phyloP scores from a whole-genome alignment of 2,113 vertebrate genomes.

The Corythaixoides concolor region DNA sequence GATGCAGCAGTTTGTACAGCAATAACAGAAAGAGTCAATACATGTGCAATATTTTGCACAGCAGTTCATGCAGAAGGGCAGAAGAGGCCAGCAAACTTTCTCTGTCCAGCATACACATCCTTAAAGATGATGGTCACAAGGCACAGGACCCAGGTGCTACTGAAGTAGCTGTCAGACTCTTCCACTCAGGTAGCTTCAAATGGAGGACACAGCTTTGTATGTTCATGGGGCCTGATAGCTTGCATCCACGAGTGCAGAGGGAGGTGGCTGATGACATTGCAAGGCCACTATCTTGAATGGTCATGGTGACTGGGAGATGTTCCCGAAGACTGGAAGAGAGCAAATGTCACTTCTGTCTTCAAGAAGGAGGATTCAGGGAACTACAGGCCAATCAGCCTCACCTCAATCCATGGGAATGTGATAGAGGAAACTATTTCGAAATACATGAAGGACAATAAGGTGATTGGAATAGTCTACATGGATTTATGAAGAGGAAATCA shows the following conservation, averaged over 20 bases:
- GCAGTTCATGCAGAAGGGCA: neutral
- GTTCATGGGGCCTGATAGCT: neutral
- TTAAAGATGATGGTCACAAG: neutral
- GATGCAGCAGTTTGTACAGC: neutral
- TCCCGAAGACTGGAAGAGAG: neutral
- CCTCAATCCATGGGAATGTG: neutral
- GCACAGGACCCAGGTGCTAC: accelerated
- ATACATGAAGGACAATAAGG: neutral
- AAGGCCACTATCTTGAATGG: neutral
- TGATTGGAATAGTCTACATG: neutral
- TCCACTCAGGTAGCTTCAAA: neutral
- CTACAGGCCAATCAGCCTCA: neutral
- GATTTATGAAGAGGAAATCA: neutral
- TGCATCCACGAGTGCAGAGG: neutral
- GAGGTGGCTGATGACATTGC: neutral
- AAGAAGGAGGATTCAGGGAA: neutral
- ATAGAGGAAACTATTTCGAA: neutral
- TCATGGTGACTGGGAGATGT: neutral
- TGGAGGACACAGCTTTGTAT: neutral
- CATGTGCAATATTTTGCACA: neutral
- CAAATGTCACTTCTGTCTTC: neutral
- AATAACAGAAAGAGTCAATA: neutral
- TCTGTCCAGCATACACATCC: neutral
- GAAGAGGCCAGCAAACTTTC: neutral
- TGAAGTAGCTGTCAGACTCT: neutral